A percentile compares a stretch with the other conserved stretches of the same genome.
Conservation (phyloP, 2,113 vertebrate genomes). For the Odobenus rosmarus region DNA sequence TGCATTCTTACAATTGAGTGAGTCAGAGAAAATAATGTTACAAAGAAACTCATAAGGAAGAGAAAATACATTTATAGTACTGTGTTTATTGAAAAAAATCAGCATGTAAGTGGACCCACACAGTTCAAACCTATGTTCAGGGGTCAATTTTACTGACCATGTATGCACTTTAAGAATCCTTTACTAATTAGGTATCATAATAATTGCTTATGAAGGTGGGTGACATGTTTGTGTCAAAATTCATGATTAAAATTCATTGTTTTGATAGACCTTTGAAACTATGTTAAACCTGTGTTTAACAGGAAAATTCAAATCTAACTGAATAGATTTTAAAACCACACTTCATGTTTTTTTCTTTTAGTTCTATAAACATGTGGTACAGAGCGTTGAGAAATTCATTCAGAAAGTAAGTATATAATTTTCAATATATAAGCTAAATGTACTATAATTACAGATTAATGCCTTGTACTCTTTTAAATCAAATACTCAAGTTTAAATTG, state of each 20-base stretch:
- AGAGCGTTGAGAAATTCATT: constrained; percentile 99
- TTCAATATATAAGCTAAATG: neutral
- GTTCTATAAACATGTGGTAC: constrained; percentile 99
- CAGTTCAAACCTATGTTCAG: neutral
- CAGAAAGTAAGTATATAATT: constrained; percentile 92
- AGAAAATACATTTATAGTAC: neutral
- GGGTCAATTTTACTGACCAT: neutral
- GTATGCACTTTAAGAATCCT: neutral
- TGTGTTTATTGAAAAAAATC: neutral
- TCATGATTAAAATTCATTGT: constrained; percentile 33
- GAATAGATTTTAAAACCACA: constrained; percentile 36
- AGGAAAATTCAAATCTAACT: constrained; percentile 11
- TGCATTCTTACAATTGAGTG: neutral
- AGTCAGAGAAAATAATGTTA: neutral
- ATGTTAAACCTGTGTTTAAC: neutral
- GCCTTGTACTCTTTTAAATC: constrained; percentile 8
- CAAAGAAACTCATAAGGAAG: neutral
- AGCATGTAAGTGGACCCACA: neutral
- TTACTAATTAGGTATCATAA: neutral
- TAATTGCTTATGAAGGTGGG: neutral
- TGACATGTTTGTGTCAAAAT: neutral
- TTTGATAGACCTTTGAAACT: neutral
- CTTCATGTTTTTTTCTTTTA: constrained; percentile 85
- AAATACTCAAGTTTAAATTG: neutral
- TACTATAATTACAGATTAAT: neutral